Percentiles rank a stretch among this genome's conserved stretches.
These are phyloP conservation scores for Paramormyrops kingsleyae DNA, from an alignment of 2,113 vertebrate genomes.

Conservation along the genomic window DNA sequence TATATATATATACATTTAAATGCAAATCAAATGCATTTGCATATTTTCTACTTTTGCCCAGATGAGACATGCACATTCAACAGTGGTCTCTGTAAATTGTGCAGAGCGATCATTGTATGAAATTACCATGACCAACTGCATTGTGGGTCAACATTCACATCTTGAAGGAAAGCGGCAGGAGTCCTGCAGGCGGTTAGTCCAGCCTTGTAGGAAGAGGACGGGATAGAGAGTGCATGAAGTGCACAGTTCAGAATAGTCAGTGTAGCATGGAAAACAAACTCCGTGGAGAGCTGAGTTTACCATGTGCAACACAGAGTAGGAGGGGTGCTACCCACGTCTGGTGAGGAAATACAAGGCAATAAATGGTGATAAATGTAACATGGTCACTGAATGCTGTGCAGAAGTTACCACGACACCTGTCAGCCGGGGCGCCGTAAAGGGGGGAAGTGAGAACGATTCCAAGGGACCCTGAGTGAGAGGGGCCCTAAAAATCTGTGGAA, in stretches of 20 bases:
- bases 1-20: not conserved
- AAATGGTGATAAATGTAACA: not conserved
- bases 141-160: not conserved
- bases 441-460: not conserved
- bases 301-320: not conserved
- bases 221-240: not conserved
- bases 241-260: not conserved
- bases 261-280: not conserved
- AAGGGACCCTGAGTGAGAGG: not conserved
- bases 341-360: not conserved
- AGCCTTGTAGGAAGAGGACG: not conserved
- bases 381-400: not conserved
- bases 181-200: not conserved
- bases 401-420: not conserved
- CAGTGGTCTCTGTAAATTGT: not conserved
- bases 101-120: not conserved
- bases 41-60: not conserved
- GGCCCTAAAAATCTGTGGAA: not conserved
- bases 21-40: constrained; percentile 4
- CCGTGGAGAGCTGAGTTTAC: not conserved
- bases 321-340: not conserved
- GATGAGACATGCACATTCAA: not conserved
- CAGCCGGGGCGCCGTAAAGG: not conserved
- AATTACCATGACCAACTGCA: not conserved
- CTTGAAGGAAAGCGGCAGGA: not conserved